Evolutionary conservation across 2,888 invertebrate species (phyloP).

Genomic region (Beris morrisii): DNA sequence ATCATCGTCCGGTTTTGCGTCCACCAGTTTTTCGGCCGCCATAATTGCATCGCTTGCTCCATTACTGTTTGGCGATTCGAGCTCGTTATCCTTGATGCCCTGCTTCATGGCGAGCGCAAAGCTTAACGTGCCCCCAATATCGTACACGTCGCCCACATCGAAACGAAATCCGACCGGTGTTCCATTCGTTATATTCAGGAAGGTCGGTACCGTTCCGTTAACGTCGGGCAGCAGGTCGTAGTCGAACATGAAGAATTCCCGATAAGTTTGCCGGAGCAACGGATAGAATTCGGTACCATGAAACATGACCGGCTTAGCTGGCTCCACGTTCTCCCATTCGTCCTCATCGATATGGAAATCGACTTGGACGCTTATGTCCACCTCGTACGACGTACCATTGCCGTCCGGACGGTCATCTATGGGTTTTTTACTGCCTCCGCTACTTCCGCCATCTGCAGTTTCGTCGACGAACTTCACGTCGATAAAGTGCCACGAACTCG

Average conservation of each 20-base stretch:
- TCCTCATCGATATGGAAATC: slow-evolving; percentile 44
- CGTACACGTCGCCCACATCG: slow-evolving; percentile 68
- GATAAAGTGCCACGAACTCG: slow-evolving; percentile 65
- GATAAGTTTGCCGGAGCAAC: slow-evolving; percentile 64
- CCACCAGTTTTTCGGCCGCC: slow-evolving; percentile 46
- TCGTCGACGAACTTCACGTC: slow-evolving; percentile 50
- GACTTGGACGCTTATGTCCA: slow-evolving; percentile 48
- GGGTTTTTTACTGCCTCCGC: slow-evolving; percentile 15
- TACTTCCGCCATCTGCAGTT: slow-evolving; percentile 13
- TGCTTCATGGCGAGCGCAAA: slow-evolving; percentile 71
- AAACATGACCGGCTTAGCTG: slow-evolving; percentile 46
- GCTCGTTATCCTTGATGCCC: slow-evolving; percentile 48
- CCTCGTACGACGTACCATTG: slow-evolving; percentile 39
- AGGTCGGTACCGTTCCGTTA: slow-evolving; percentile 65
- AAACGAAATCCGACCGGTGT: slow-evolving; percentile 70
- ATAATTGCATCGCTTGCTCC: slow-evolving; percentile 5
- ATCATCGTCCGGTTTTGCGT: slow-evolving; percentile 36
- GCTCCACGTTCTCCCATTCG: slow-evolving; percentile 20
- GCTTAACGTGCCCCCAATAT: slow-evolving; percentile 79
- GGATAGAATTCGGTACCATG: slow-evolving; percentile 51
- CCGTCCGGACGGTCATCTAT: slow-evolving; percentile 9
- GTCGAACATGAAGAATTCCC: slow-evolving; percentile 75
- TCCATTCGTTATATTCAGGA: slow-evolving; percentile 68
- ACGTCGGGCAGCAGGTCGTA: slow-evolving; percentile 69
- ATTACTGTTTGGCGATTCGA: slow-evolving; percentile 4